Percentiles rank a stretch among this genome's conserved stretches.
Conservation (phyloP, 1,140 invertebrate genomes). For the Odontomachus brunneus region DNA sequence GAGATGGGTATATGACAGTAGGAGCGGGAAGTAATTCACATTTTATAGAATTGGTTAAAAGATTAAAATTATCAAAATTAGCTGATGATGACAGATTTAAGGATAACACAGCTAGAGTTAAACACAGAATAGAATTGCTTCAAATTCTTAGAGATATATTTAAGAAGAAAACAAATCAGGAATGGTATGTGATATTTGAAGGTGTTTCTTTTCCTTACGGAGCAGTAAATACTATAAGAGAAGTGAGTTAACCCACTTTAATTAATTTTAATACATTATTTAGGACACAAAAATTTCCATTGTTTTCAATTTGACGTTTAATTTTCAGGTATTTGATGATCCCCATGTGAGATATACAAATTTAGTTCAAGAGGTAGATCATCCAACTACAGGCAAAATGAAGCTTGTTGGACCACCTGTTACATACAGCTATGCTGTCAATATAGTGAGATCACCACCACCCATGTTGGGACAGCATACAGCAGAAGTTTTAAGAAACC, state of each 20-base stretch:
- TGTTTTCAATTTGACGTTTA: background rate
- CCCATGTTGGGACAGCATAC: slow-evolving; percentile 96
- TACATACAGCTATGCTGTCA: slow-evolving; percentile 90
- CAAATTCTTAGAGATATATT: slow-evolving; percentile 88
- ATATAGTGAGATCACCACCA: slow-evolving; percentile 90
- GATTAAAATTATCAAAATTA: slow-evolving; percentile 88
- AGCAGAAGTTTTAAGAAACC: slow-evolving; percentile 88
- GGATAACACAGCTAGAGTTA: slow-evolving; percentile 91
- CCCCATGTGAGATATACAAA: slow-evolving; percentile 92
- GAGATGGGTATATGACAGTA: slow-evolving; percentile 93
- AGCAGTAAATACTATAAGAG: slow-evolving; percentile 93
- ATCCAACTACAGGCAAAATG: slow-evolving; percentile 90
- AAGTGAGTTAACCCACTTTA: slow-evolving; percentile 82
- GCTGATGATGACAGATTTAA: slow-evolving; percentile 88
- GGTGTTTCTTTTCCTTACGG: slow-evolving; percentile 94
- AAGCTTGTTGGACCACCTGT: slow-evolving; percentile 95
- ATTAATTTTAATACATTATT: slow-evolving; percentile 13
- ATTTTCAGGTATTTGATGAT: slow-evolving; percentile 92
- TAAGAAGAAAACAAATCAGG: slow-evolving; percentile 88
- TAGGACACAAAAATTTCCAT: slow-evolving; percentile 42
- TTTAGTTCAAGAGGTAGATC: slow-evolving; percentile 91
- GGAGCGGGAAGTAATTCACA: slow-evolving; percentile 93
- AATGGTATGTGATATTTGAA: slow-evolving; percentile 92
- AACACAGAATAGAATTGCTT: slow-evolving; percentile 91
- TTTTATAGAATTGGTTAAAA: slow-evolving; percentile 90